phyloP scores from a whole-genome alignment of 2,797 vertebrate genomes.

The Carapus acus region DNA sequence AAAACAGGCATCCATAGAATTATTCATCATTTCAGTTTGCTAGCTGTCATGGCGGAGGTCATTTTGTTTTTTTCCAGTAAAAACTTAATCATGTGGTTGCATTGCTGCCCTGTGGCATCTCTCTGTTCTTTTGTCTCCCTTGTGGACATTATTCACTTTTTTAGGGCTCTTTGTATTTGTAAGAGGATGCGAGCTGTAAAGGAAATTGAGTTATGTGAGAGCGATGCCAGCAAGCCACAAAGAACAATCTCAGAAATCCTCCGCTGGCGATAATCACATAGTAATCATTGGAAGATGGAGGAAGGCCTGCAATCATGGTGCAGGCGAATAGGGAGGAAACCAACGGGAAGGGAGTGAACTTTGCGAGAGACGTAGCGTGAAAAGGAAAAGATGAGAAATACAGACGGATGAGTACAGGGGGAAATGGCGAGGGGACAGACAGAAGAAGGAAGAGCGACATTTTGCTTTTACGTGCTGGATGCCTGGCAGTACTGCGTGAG shows the following conservation, averaged over 20 bases:
- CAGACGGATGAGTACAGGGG: constrained; percentile 5
- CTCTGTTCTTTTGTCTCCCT: too few relatives aligned
- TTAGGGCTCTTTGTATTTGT: neutral
- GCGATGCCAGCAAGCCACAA: constrained; percentile 1
- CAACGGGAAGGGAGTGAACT: neutral
- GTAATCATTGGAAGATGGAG: constrained; percentile 16
- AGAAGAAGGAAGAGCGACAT: constrained; percentile 25
- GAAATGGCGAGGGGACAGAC: constrained; percentile 23
- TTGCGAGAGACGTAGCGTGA: neutral
- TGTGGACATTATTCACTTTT: too few relatives aligned
- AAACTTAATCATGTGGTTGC: too few relatives aligned
- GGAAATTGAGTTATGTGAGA: constrained; percentile 3
- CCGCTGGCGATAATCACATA: constrained; percentile 15
- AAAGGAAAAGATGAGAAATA: neutral
- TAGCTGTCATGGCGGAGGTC: too few relatives aligned
- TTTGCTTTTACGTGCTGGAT: constrained; percentile 28
- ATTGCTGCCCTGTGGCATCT: too few relatives aligned
- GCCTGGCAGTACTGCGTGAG: constrained; percentile 5
- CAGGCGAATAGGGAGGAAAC: constrained; percentile 17
- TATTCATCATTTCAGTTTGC: too few relatives aligned
- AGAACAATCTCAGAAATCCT: too few relatives aligned
- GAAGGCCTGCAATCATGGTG: constrained; percentile 12
- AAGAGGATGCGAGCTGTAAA: neutral
- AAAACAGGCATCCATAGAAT: too few relatives aligned
- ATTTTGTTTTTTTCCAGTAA: too few relatives aligned